phyloP scores from a whole-genome alignment of 1,140 invertebrate species.

The Zaprionus africanus region DNA sequence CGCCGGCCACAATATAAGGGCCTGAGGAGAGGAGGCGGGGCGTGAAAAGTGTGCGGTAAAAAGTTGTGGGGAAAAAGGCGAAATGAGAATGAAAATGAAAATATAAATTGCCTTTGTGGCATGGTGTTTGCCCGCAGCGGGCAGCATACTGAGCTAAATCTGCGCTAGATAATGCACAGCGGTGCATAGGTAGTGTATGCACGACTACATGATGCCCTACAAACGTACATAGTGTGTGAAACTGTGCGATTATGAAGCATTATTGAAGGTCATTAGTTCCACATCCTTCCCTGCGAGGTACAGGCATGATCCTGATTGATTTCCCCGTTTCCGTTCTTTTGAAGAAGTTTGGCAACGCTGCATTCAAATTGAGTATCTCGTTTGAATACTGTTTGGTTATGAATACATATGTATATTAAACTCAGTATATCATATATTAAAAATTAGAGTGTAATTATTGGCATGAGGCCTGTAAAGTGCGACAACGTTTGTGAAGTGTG shows the following conservation, averaged over 20 bases:
- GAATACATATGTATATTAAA: too few relatives aligned
- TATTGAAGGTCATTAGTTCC: too few relatives aligned
- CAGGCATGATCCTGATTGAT: too few relatives aligned
- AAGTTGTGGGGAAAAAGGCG: conserved; percentile 39
- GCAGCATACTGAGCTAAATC: conserved; percentile 40
- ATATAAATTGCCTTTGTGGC: conserved; percentile 74
- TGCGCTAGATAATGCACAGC: conserved; percentile 6
- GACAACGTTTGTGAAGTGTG: conserved; percentile 5
- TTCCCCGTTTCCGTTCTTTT: too few relatives aligned
- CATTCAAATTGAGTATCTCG: neutral
- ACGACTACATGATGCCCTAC: neutral
- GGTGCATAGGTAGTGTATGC: conserved; percentile 8
- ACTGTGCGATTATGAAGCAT: too few relatives aligned
- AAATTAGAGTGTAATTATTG: too few relatives aligned
- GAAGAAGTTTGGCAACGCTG: conserved; percentile 13
- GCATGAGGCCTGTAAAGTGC: neutral
- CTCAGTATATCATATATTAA: too few relatives aligned
- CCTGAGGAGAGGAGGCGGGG: neutral
- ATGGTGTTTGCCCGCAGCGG: conserved; percentile 1
- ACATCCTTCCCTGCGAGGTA: too few relatives aligned
- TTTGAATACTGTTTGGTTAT: too few relatives aligned
- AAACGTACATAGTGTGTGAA: neutral
- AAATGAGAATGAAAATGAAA: conserved; percentile 59
- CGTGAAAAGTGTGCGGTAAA: conserved; percentile 33
- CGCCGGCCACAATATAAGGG: conserved; percentile 65